Evolutionary conservation across 2,113 vertebrate species (phyloP).

Genomic region (Crotalus tigris): DNA sequence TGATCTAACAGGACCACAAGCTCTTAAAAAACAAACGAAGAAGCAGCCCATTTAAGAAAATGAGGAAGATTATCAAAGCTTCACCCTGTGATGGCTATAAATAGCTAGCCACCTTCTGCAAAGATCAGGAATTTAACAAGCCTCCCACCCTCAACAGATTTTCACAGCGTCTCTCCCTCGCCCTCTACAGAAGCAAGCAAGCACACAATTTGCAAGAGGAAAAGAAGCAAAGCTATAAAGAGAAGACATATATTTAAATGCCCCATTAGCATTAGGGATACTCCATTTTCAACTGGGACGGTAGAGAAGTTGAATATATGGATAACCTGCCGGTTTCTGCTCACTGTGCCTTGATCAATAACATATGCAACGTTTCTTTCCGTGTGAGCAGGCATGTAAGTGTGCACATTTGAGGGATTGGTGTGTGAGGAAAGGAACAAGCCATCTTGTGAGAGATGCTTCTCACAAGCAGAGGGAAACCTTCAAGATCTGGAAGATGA

Average conservation of each 20-base stretch:
- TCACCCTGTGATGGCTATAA: background rate
- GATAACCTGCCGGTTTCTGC: background rate
- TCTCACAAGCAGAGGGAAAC: background rate
- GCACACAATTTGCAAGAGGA: background rate
- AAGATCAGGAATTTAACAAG: background rate
- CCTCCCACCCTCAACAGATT: background rate
- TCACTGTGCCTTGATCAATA: background rate
- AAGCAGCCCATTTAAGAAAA: background rate
- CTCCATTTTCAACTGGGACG: background rate
- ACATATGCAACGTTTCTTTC: background rate
- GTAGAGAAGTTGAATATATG: background rate
- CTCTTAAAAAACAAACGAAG: background rate
- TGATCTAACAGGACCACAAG: background rate
- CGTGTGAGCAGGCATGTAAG: background rate
- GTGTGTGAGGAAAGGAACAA: background rate
- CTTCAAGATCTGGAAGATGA: background rate
- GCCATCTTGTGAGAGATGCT: background rate
- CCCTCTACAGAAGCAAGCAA: background rate
- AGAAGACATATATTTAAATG: background rate
- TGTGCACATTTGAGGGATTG: background rate
- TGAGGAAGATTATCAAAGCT: background rate
- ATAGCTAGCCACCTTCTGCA: background rate
- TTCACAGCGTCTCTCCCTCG: background rate
- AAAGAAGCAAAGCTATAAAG: background rate
- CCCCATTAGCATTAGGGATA: background rate